These are phyloP conservation scores for Trididemnum miniatum DNA, from an alignment of 23 tunicate genomes.

Conservation along the genomic window DNA sequence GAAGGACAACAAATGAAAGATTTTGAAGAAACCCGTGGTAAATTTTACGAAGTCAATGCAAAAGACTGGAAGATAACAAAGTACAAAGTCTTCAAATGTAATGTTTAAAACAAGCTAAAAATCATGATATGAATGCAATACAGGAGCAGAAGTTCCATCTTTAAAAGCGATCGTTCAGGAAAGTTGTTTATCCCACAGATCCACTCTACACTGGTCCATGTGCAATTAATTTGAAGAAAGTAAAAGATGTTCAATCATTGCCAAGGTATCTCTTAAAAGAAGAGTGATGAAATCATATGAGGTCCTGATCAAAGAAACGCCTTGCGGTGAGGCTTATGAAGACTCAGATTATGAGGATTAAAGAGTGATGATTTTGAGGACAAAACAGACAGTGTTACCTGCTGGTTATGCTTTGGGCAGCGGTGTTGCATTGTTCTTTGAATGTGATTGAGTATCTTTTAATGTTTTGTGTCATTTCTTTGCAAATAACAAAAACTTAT, in stretches of 20 bases:
- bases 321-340: not conserved
- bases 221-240: not conserved
- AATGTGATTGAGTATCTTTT: not conserved
- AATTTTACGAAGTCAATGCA: not conserved
- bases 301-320: not conserved
- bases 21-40: not conserved
- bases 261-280: not conserved
- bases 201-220: not conserved
- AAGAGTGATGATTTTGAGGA: not conserved
- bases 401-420: not conserved
- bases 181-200: not conserved
- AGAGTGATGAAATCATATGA: not conserved
- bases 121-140: conserved; percentile 3
- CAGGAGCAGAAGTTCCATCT: not conserved
- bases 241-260: no score
- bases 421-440: not conserved
- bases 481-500: not conserved
- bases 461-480: not conserved
- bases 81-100: no score
- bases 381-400: not conserved
- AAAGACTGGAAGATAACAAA: not conserved
- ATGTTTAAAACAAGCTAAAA: not conserved
- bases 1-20: conserved; percentile 3
- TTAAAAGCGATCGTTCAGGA: not conserved
- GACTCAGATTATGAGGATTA: not conserved